Evolutionary conservation across 1,140 invertebrate genomes (phyloP).

Genomic region (Drosophila ogumai): DNA sequence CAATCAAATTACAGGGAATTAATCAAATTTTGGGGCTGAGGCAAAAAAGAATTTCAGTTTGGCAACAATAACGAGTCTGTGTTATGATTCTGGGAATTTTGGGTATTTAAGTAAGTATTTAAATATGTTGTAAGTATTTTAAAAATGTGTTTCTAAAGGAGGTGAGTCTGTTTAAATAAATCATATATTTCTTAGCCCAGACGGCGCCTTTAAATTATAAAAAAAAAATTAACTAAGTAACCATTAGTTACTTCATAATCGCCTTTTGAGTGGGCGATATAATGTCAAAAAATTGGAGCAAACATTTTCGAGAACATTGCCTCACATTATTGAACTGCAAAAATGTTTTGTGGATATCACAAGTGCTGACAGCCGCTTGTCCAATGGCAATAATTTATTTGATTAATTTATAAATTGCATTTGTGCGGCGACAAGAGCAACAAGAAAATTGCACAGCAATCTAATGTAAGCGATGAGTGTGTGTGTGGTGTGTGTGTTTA

Average conservation of each 20-base stretch:
- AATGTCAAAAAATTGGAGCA: conserved; percentile 4
- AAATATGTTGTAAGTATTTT: background rate
- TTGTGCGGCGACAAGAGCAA: conserved; percentile 67
- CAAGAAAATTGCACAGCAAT: conserved; percentile 76
- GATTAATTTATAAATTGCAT: conserved; percentile 79
- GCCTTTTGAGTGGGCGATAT: conserved; percentile 9
- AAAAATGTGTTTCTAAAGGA: background rate
- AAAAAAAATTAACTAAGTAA: background rate
- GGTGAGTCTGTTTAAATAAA: background rate
- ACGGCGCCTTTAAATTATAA: background rate
- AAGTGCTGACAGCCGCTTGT: conserved; percentile 43
- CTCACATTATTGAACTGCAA: conserved; percentile 7
- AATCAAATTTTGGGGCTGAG: conserved; percentile 4
- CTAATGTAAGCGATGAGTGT: conserved; percentile 29
- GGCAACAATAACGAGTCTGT: conserved; percentile 3
- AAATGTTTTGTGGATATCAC: conserved; percentile 52
- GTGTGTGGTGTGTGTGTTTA: background rate
- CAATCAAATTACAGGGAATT: conserved; percentile 36
- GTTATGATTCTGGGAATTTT: background rate
- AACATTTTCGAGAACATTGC: conserved; percentile 20
- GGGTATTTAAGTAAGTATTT: conserved; percentile 1
- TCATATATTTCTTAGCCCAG: background rate
- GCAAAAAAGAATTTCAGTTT: conserved; percentile 22
- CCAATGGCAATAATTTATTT: conserved; percentile 80
- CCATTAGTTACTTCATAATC: conserved; percentile 4